These are phyloP conservation scores for Thumatha senex DNA, from an alignment of 2,888 invertebrate genomes.

Conservation along the genomic window DNA sequence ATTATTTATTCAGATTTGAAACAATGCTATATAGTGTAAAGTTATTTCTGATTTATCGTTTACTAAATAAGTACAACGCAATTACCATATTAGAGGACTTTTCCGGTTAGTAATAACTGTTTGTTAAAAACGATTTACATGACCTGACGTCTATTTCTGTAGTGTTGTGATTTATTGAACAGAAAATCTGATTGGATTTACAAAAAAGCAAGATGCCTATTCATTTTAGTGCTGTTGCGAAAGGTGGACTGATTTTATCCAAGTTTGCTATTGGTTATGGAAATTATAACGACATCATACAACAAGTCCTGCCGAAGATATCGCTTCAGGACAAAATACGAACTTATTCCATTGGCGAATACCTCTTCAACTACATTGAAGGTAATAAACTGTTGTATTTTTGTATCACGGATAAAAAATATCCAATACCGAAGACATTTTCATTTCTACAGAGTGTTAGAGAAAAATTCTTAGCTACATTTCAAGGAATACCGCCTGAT, in stretches of 20 bases:
- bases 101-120: conserved; percentile 10
- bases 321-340: not conserved
- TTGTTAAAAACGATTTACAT: not conserved
- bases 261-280: conserved; percentile 3
- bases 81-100: not conserved
- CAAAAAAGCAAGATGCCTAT: conserved; percentile 8
- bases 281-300: conserved; percentile 1
- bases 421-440: not conserved
- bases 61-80: not conserved
- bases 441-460: conserved; percentile 1
- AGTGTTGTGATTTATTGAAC: not conserved
- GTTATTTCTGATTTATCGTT: not conserved
- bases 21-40: too few species aligned
- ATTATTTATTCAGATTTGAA: too few species aligned
- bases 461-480: not conserved
- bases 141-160: conserved; percentile 7
- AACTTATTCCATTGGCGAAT: not conserved
- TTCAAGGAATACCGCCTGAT: not conserved
- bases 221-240: conserved; percentile 4
- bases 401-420: conserved; percentile 2
- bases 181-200: not conserved
- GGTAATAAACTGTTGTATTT: conserved; percentile 5
- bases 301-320: conserved; percentile 5
- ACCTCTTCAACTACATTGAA: conserved; percentile 1
- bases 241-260: not conserved